These are phyloP conservation scores for Temnothorax rugatulus DNA, from an alignment of 2,888 invertebrate species.

Conservation along the genomic window DNA sequence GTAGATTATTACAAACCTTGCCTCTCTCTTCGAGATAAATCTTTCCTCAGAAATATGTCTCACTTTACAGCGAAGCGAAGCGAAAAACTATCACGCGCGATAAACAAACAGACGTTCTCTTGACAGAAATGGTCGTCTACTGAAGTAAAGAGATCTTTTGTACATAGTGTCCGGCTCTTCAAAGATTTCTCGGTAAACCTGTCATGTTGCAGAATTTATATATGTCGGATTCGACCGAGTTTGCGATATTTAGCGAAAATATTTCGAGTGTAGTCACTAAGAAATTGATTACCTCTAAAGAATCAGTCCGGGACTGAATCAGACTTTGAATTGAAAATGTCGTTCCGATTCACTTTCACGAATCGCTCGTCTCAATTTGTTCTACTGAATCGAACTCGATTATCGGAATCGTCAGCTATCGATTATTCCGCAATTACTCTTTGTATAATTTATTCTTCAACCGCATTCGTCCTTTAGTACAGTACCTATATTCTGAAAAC, in stretches of 20 bases:
- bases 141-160: constrained; percentile 27
- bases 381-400: neutral
- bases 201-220: constrained; percentile 13
- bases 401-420: neutral
- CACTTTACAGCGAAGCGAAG: constrained; percentile 3
- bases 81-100: constrained; percentile 9
- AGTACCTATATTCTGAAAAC: neutral
- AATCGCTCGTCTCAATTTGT: neutral
- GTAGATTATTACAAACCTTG: constrained; percentile 9
- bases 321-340: constrained; percentile 10
- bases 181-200: neutral
- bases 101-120: constrained; percentile 1
- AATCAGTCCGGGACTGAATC: neutral
- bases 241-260: constrained; percentile 1
- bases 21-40: constrained; percentile 15
- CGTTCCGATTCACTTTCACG: neutral
- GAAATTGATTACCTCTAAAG: constrained; percentile 26
- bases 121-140: constrained; percentile 17
- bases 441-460: neutral
- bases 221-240: neutral
- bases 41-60: constrained; percentile 7
- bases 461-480: neutral
- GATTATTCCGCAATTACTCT: neutral
- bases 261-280: neutral
- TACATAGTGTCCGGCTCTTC: neutral